These are phyloP conservation scores for Pristionchus fissidentatus DNA, from an alignment of 2,888 invertebrate species.

Conservation along the genomic window DNA sequence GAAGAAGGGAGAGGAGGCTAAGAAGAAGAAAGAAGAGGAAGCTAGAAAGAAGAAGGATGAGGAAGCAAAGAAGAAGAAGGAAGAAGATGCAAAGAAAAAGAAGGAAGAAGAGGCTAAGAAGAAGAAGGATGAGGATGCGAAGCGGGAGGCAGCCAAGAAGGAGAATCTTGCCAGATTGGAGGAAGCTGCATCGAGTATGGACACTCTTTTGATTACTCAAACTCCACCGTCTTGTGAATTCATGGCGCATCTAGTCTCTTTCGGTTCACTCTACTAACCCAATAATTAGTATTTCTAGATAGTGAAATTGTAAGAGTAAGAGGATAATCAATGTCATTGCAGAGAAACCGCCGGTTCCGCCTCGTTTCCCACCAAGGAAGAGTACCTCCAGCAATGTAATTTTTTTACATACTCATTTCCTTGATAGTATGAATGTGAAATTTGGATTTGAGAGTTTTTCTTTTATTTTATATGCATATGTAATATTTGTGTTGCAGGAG, in stretches of 20 bases:
- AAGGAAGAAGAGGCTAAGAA: slow-evolving; percentile 1
- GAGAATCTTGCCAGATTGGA: background rate
- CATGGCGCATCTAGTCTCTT: no score
- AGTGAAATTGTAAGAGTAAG: background rate
- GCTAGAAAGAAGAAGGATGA: slow-evolving; percentile 30
- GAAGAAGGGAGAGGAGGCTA: no score
- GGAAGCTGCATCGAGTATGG: background rate
- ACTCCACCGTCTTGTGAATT: no score
- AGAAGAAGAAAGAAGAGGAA: slow-evolving; percentile 8
- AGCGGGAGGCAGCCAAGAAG: background rate
- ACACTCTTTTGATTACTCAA: background rate
- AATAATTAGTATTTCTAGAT: no score
- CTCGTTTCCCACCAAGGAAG: slow-evolving; percentile 22
- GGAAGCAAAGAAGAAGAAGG: background rate
- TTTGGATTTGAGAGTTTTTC: background rate
- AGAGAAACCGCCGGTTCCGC: slow-evolving; percentile 11
- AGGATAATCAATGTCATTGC: background rate
- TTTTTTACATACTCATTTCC: no score
- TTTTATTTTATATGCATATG: background rate
- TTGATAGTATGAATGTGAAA: background rate
- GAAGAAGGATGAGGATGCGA: no score
- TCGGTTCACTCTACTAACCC: no score
- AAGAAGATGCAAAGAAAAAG: background rate
- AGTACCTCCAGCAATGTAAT: background rate
- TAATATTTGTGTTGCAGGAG: background rate